A percentile compares a stretch with the other conserved stretches of the same genome.
Conservation (phyloP, 1,140 invertebrate species). For the Drosophila littoralis region DNA sequence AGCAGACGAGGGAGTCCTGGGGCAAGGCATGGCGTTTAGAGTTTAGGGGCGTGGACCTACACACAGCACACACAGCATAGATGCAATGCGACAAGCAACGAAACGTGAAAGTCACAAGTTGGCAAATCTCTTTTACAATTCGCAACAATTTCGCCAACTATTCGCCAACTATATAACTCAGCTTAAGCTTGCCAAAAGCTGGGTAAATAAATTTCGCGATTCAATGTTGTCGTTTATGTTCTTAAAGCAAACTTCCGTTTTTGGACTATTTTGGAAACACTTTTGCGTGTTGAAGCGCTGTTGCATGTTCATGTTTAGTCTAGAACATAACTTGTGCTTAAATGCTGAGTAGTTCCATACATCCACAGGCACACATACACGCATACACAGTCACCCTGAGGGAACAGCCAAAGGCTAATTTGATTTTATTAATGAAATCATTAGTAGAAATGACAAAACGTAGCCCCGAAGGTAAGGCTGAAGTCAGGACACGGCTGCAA, state of each 20-base stretch:
- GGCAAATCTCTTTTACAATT: conserved; percentile 15
- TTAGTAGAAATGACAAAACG: conserved; percentile 63
- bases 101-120: not conserved
- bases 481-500: conserved; percentile 17
- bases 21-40: not conserved
- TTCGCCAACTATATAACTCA: no score
- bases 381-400: not conserved
- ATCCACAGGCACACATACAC: conserved; percentile 8
- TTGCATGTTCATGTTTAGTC: conserved; percentile 24
- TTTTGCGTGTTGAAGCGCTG: conserved; percentile 15
- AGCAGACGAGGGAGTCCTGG: no score
- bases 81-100: not conserved
- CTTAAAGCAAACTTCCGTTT: no score
- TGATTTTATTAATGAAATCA: conserved; percentile 81
- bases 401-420: conserved; percentile 54
- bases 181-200: no score
- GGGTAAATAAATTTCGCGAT: not conserved
- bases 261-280: conserved; percentile 6
- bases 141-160: conserved; percentile 21
- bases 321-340: conserved; percentile 62
- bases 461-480: conserved; percentile 35
- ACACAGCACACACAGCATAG: not conserved
- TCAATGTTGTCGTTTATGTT: no score
- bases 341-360: conserved; percentile 63
- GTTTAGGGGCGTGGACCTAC: conserved; percentile 18